phyloP scores from a whole-genome alignment of 2,888 invertebrate genomes.

The Rhagonycha fulva region DNA sequence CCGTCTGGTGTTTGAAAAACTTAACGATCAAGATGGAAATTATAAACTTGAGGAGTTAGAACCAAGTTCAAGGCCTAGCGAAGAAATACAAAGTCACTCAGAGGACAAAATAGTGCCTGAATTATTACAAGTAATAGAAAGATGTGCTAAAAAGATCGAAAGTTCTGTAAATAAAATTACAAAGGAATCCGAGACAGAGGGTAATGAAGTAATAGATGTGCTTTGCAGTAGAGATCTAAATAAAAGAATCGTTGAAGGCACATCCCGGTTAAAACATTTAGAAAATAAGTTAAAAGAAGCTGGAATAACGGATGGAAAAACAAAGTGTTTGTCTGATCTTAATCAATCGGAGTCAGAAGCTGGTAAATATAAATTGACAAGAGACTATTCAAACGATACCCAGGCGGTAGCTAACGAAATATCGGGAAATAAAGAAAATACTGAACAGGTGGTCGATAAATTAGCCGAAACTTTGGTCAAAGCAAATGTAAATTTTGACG shows the following conservation, averaged over 20 bases:
- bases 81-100: slow-evolving; percentile 10
- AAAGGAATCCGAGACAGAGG: not conserved
- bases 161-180: slow-evolving; percentile 3
- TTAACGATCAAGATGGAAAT: not conserved
- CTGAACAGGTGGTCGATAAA: slow-evolving; percentile 42
- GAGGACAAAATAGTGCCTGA: slow-evolving; percentile 1
- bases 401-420: slow-evolving; percentile 3
- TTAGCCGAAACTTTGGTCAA: slow-evolving; percentile 21
- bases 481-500: slow-evolving; percentile 28
- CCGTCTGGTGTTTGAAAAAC: slow-evolving; percentile 41
- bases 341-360: slow-evolving; percentile 9
- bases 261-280: slow-evolving; percentile 57
- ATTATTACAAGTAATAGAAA: not conserved
- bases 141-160: slow-evolving; percentile 11
- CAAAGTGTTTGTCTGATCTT: slow-evolving; percentile 2
- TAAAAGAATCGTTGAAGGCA: slow-evolving; percentile 51
- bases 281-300: slow-evolving; percentile 53
- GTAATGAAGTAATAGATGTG: slow-evolving; percentile 22
- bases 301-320: slow-evolving; percentile 43
- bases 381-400: not conserved
- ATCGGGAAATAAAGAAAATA: slow-evolving; percentile 18
- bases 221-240: slow-evolving; percentile 48
- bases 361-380: slow-evolving; percentile 6
- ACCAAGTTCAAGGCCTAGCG: slow-evolving; percentile 11
- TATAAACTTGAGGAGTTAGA: not conserved